Evolutionary conservation across 1,140 invertebrate genomes (phyloP).

Genomic region (Anoplolepis gracilipes): DNA sequence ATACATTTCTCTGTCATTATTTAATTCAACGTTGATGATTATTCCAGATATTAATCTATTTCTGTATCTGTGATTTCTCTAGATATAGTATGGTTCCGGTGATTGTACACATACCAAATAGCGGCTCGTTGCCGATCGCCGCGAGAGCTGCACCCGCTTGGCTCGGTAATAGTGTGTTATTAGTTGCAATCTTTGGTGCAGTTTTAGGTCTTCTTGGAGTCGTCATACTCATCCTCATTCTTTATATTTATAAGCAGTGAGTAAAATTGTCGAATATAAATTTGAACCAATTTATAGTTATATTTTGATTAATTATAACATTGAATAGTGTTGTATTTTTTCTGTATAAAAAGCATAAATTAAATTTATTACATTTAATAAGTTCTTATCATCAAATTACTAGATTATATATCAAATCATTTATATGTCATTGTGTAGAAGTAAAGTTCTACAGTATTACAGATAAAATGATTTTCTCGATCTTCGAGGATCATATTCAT

Average conservation of each 20-base stretch:
- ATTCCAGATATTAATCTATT: neutral
- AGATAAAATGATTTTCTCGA: neutral
- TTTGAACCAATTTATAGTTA: neutral
- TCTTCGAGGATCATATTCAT: neutral
- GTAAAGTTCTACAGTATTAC: too few relatives aligned
- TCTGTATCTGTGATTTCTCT: slow-evolving; percentile 13
- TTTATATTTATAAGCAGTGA: slow-evolving; percentile 93
- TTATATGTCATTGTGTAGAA: too few relatives aligned
- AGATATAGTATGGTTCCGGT: slow-evolving; percentile 90
- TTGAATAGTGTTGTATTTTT: too few relatives aligned
- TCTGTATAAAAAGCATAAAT: too few relatives aligned
- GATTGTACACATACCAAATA: slow-evolving; percentile 89
- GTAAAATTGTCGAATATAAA: slow-evolving; percentile 74
- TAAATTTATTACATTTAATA: too few relatives aligned
- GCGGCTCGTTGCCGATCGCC: slow-evolving; percentile 83
- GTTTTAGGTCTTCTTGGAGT: slow-evolving; percentile 90
- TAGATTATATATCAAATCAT: too few relatives aligned
- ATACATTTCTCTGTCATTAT: neutral
- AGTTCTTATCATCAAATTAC: too few relatives aligned
- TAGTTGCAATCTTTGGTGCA: slow-evolving; percentile 90
- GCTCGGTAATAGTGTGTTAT: slow-evolving; percentile 86
- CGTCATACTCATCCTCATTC: slow-evolving; percentile 90
- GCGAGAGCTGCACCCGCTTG: slow-evolving; percentile 85
- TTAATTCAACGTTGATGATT: neutral
- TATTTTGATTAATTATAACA: neutral